Base-by-base conservation (phyloP, 1,140 invertebrate species). In the Oedothorax gibbosus region DNA sequence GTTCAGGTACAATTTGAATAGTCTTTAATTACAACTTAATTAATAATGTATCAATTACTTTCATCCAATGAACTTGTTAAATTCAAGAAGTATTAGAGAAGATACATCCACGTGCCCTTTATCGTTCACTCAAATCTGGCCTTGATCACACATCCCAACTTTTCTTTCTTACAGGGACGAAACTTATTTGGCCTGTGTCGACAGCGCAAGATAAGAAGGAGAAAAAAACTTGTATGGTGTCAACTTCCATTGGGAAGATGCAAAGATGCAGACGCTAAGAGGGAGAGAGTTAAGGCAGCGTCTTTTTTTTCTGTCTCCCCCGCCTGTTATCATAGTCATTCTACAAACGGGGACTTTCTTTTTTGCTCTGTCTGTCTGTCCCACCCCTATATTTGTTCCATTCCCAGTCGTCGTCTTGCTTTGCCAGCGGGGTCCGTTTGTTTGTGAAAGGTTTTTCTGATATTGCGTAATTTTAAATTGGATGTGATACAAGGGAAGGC, bases 261-360 rank as follows among this genome's bases (percentile, higher is more conserved):
- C n/a, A 20, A 53, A 51, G 69, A 71, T 71, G 69, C 69, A 71
- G 20, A 71, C 69, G 51, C 69, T 21, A 51, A 71, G 69, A 49
- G 5, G 35, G 54, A 60, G 72, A 75, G 72, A 75, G 72, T 75
- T 75, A 75, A 57, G 72, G 53, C 18, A 21, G 54, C 56, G 53
- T 75, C 20, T 56, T 75, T 75, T 57, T n/a, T 62, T 50, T 57
- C 72, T 12, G 49, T 57, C 72, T n/a, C 53, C 72, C 35, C 54
- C 54, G 56, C 72, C 72, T 75, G 72, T 75, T 57, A 57, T 75
- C 72, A 57, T 57, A 75, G 72, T 20, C 72, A 75, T 75, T 11
- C 72, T 53, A 75, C 72, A 75, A 75, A 75, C 72, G 72, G 72
- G 72, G 57, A 56, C 72, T 50, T 75, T 57, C 72, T 57, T 75